Conservation (phyloP, 2,797 vertebrate species). For the Threskiornis aethiopicus region DNA sequence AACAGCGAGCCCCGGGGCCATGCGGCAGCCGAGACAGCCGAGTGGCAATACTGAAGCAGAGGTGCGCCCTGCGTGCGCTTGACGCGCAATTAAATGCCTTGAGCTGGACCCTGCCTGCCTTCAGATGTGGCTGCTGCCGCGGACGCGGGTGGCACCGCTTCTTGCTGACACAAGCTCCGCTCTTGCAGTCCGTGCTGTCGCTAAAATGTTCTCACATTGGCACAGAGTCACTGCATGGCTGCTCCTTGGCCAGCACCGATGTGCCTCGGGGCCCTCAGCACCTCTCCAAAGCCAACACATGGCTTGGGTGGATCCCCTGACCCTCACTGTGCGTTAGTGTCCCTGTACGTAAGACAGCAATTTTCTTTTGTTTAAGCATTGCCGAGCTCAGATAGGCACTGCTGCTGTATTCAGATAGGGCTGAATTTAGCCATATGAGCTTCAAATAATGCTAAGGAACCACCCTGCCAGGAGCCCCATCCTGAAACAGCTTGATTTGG, state of each 20-base stretch:
- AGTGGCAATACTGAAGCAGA: background rate
- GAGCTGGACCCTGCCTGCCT: background rate
- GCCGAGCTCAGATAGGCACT: background rate
- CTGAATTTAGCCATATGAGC: background rate
- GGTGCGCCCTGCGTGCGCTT: background rate
- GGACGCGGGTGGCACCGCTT: background rate
- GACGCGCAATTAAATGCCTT: background rate
- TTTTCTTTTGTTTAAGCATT: background rate
- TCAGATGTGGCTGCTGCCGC: background rate
- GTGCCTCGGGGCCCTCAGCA: background rate
- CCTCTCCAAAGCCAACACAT: background rate
- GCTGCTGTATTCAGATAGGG: background rate
- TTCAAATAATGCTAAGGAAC: background rate
- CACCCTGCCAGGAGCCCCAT: background rate
- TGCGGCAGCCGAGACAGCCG: background rate
- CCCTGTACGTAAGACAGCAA: background rate
- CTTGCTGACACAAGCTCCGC: background rate
- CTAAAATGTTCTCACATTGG: accelerated
- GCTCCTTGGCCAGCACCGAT: accelerated
- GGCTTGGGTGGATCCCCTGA: background rate
- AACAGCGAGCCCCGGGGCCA: background rate
- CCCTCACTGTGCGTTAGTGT: background rate
- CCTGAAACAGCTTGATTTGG: background rate
- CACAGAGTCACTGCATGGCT: accelerated
- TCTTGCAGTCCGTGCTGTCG: accelerated